These are phyloP conservation scores for Zoanthus sociatus DNA, from an alignment of 92 coral and sea anemone genomes.

Conservation along the genomic window DNA sequence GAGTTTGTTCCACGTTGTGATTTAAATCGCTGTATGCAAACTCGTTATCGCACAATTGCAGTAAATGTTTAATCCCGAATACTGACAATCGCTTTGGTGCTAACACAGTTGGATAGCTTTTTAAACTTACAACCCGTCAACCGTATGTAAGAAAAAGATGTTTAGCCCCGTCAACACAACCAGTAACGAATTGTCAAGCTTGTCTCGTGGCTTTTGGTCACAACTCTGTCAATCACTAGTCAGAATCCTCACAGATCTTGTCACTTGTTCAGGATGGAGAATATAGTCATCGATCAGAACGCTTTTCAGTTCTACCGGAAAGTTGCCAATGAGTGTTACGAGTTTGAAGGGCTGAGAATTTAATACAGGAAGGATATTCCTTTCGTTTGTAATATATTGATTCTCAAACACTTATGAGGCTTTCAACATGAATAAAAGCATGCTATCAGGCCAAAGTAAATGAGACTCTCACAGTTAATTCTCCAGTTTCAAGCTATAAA, in stretches of 20 bases:
- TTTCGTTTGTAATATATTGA: conserved; percentile 43
- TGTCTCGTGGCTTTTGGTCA: conserved; percentile 99
- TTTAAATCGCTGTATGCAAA: conserved; percentile 80
- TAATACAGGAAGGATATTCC: conserved; percentile 72
- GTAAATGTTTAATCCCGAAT: conserved; percentile 95
- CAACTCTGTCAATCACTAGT: conserved; percentile 99
- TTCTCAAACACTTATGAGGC: conserved; percentile 58
- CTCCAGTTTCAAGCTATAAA: conserved; percentile 90
- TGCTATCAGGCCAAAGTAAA: conserved; percentile 63
- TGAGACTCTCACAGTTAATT: conserved; percentile 76
- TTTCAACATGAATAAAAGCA: conserved; percentile 64
- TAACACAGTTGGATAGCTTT: conserved; percentile 99
- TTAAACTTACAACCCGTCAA: conserved; percentile 99
- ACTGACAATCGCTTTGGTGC: conserved; percentile 99
- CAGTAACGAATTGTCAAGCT: conserved; percentile 99
- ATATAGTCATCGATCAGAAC: conserved; percentile 70
- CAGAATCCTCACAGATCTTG: conserved; percentile 98
- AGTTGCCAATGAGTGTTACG: conserved; percentile 38
- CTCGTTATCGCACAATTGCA: conserved; percentile 98
- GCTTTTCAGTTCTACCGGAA: conserved; percentile 44
- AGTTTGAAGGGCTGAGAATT: conserved; percentile 45
- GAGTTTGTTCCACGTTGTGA: conserved; percentile 68
- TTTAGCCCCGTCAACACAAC: conserved; percentile 99
- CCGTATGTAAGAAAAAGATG: conserved; percentile 95
- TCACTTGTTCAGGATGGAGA: conserved; percentile 88